Base-by-base conservation (phyloP, 2,797 vertebrate species). In the Huso huso region DNA sequence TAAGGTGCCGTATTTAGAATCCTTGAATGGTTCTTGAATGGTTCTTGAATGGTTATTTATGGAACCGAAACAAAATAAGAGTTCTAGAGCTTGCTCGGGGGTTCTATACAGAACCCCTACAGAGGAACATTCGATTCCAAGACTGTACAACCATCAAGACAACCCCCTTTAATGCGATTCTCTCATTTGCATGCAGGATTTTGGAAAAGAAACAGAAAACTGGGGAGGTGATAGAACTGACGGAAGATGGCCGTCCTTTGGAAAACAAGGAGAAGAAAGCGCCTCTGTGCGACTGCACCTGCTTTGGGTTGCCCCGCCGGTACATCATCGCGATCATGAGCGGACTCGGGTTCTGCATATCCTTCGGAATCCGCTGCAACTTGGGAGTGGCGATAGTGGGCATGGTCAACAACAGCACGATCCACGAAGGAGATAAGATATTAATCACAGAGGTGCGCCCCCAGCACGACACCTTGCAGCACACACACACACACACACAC, bases 321-420 rank as follows among this genome's bases (percentile, higher is more conserved):
- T 99, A 99, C 82, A 96, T 99, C 89, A 99, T 99, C 78, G 97
- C 97, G 70, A 93, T 99, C 87, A 94, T 99, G 92, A 99, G 96
- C 8, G 97, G 96, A 72, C 84, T 99, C 70, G 97, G 97, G 73
- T 99, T 99, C 91, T 99, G 97, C 87, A 99, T 99, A 80, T 98
- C 95, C 75, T 99, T 99, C 80, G 96, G 97, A 4, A 99, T 99
- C 87, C 93, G 97, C 61, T 99, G 97, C 81, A 99, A 99, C 77
- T 77, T 99, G 85, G 96, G 96, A 74, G 96, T 99, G 86, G 96
- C 97, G 83, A 98, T 99, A 76, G 97, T 99, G 82, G 94, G 92
- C 82, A 99, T 99, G 97, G 97, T 99, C 80, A 99, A 98, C 74
- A 99, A 99, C 88, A 91, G 88, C 89, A 99, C 97, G 23, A 86